Base-by-base conservation (phyloP, 1,140 invertebrate genomes). In the Neelides sp. region DNA sequence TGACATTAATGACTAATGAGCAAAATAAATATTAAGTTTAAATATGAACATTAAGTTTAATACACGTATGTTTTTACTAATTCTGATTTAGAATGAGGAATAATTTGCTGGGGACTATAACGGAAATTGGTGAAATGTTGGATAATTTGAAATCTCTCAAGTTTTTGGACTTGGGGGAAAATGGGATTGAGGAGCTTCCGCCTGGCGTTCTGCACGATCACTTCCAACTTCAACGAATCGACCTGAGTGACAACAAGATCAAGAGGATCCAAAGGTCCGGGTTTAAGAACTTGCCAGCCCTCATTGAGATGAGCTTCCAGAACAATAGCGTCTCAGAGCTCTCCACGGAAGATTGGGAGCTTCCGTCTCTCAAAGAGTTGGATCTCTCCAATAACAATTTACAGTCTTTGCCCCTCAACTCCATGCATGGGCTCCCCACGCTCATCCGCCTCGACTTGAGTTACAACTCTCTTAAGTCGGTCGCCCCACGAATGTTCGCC, bases 381-480 rank as follows among this genome's bases (percentile, higher is more conserved):
- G 85, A 90, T 69, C 65, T 90, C 24, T 80, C 83, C 0, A 70
- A 73, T 32, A 91, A 91, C 62, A 78, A 78, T 49, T 81, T 87
- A 51, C 71, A 75, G 37, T 73, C 74, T 2, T 59, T 90, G 2
- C 79, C 85, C 59, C 74, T 78, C 3, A 74, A 75, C 34, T 65
- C 88, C 13, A 65, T 91, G 17, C 73, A 72, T 1, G 85, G 84
- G 58, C 63, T 89, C 27, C 83, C 83, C 20, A 80, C 78, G 2
- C 66, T 93, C 30, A 66, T 81, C 48, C 74, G 79, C 53, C 68
- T 91, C 7, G 84, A 90, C 71, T 63, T 91, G 5, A 85, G 83
- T 58, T 74, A 77, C 50, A 92, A 92, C 64, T 72, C 77, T 5
- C 68, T 91, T 10, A 71, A 68, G 1, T 68, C 77, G 13, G 68